Evolutionary conservation across 2,888 invertebrate species (phyloP).

Genomic region (Tipula unca): DNA sequence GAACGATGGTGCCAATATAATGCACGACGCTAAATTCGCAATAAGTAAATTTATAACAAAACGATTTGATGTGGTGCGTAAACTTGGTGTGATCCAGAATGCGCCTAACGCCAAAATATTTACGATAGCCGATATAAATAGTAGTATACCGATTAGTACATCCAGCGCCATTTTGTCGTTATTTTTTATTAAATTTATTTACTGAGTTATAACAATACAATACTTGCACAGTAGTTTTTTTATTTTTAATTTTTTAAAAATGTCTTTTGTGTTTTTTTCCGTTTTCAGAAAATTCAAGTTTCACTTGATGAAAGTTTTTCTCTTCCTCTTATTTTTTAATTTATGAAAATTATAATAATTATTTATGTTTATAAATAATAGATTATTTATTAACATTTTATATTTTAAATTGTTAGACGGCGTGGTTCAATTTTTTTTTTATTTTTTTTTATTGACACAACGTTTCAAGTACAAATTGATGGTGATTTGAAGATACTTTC

Average conservation of each 20-base stretch:
- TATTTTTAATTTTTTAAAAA: background rate
- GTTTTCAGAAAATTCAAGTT: background rate
- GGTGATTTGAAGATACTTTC: background rate
- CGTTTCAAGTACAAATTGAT: background rate
- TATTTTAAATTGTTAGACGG: background rate
- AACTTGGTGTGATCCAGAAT: constrained; percentile 42
- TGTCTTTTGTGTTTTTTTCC: too few species aligned
- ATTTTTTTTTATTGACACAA: background rate
- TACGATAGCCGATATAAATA: constrained; percentile 40
- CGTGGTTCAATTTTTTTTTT: background rate
- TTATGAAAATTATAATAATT: background rate
- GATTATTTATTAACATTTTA: background rate
- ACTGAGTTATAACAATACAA: background rate
- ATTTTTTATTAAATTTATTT: background rate
- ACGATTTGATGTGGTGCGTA: constrained; percentile 42
- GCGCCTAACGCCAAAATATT: constrained; percentile 42
- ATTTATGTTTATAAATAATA: background rate
- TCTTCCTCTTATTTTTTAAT: background rate
- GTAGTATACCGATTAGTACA: constrained; percentile 40
- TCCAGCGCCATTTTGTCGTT: constrained; percentile 38
- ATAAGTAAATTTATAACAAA: constrained; percentile 42
- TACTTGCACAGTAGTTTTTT: background rate
- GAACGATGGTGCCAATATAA: constrained; percentile 38
- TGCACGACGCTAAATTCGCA: constrained; percentile 40
- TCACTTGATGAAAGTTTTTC: background rate